These are phyloP conservation scores for Corapipo altera DNA, from an alignment of 2,113 vertebrate genomes.

Conservation along the genomic window DNA sequence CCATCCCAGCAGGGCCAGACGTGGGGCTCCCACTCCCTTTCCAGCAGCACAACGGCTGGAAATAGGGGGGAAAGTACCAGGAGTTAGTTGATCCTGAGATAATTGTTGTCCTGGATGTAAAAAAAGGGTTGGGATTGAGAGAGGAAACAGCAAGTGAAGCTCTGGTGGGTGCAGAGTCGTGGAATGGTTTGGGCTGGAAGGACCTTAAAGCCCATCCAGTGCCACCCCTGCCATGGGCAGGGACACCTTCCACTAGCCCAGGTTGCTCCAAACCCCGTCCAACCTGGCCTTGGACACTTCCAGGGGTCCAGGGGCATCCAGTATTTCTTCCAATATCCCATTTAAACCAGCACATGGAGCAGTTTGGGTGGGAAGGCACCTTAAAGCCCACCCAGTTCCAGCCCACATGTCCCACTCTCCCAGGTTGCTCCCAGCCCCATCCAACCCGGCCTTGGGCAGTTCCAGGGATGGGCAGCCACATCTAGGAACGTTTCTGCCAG, in stretches of 20 bases:
- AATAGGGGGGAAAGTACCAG: neutral
- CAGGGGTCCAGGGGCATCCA: neutral
- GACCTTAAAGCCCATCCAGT: neutral
- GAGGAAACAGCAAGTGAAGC: too few relatives aligned
- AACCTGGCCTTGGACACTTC: neutral
- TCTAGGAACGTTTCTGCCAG: neutral
- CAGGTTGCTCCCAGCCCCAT: neutral
- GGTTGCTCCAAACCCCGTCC: neutral
- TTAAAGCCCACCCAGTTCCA: neutral
- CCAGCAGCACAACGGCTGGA: accelerated
- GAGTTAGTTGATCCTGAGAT: accelerated
- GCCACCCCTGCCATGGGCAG: neutral
- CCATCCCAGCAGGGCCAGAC: neutral
- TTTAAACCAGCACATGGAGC: too few relatives aligned
- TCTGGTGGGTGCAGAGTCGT: neutral
- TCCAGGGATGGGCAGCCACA: neutral
- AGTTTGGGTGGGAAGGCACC: neutral
- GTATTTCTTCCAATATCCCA: too few relatives aligned
- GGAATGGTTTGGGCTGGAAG: neutral
- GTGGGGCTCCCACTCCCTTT: neutral
- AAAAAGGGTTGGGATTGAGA: neutral
- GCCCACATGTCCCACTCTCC: neutral
- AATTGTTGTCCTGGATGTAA: accelerated
- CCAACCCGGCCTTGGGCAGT: neutral
- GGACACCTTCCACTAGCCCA: neutral